Evolutionary conservation across 1,140 invertebrate species (phyloP), one percentile per base, ranked within the genome.

Genomic region (Dendroctonus ponderosae): DNA sequence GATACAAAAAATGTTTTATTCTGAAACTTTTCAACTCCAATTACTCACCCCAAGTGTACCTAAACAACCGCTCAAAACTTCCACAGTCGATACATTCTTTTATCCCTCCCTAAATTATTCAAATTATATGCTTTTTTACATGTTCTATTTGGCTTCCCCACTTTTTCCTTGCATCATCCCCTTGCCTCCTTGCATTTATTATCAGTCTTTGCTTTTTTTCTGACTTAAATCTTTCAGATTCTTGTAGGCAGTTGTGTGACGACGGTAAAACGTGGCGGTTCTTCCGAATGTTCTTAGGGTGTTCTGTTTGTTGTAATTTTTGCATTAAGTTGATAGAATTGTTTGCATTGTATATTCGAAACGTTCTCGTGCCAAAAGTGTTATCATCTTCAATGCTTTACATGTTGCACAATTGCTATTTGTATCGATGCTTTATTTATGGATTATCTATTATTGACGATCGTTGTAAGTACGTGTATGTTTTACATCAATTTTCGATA

Each of bases 51-150:
- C 6, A 42, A 56, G 3, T 44, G 26, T 26, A 26, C 26, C 26
- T 26, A 26, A 26, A 26, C 26, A 26, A 14, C 58, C 46, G 44
- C 15, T 14, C 12, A 49, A 39, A 37, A 8, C 40, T 60, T 26
- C 26, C 26, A 26, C 26, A 26, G 26, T 41, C 7, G 39, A 52
- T 52, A 14, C 60, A 51, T 62, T 12, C 60, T 62, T 43, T 62
- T 11, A 39, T 50, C 46, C 57, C 64, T 51, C 57, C 43, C 40
- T 37, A 53, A 60, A 59, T 52, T 66, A 66, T 66, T 66, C 37
- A 66, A 66, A 66, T 66, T 66, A 60, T 66, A 66, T 53, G 49
- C 64, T 59, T 66, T 49, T 46, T 59, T 52, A 52, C 56, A 60
- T 66, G 41, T 53, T 12, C 6, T 51, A 50, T 58, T 58, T 49